A percentile compares a stretch with the other conserved stretches of the same genome.
Conservation (phyloP, 2,888 invertebrate species). For the Agrochola lota region DNA sequence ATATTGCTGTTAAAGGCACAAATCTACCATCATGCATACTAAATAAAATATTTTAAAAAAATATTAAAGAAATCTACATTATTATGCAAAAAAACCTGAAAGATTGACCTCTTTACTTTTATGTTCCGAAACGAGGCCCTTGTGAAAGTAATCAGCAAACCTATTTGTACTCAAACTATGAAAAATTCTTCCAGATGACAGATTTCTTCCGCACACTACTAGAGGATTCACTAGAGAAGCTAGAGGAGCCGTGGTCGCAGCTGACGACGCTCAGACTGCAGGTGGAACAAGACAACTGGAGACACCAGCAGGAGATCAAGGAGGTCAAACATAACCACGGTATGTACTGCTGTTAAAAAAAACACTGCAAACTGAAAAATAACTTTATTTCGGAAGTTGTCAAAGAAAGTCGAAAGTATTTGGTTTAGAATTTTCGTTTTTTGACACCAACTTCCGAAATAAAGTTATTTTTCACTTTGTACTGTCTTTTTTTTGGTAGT, state of each 20-base stretch:
- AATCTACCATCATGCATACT: not conserved
- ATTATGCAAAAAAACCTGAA: too few relatives aligned
- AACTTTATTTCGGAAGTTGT: too few relatives aligned
- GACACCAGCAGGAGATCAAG: conserved; percentile 93
- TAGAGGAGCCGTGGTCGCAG: conserved; percentile 91
- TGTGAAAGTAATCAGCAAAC: not conserved
- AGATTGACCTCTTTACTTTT: not conserved
- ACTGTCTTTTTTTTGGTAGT: too few relatives aligned
- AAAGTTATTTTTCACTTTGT: too few relatives aligned
- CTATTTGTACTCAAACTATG: conserved; percentile 2
- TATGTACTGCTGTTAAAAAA: conserved; percentile 69
- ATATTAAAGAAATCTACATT: not conserved
- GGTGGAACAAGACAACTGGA: conserved; percentile 93
- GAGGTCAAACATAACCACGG: conserved; percentile 94
- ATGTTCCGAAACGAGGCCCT: not conserved
- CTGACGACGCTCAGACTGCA: conserved; percentile 92
- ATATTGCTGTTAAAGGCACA: not conserved
- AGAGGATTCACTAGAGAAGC: conserved; percentile 92
- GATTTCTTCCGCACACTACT: conserved; percentile 93
- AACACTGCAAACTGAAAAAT: too few relatives aligned
- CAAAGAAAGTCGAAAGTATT: too few relatives aligned
- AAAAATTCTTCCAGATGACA: conserved; percentile 87
- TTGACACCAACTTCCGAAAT: too few relatives aligned
- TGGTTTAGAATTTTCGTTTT: too few relatives aligned
- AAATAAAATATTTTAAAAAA: not conserved